A percentile compares a stretch with the other conserved stretches of the same genome.
phyloP scores from a whole-genome alignment of 2,113 vertebrate genomes.

The Tenebrosternarchus preto region DNA sequence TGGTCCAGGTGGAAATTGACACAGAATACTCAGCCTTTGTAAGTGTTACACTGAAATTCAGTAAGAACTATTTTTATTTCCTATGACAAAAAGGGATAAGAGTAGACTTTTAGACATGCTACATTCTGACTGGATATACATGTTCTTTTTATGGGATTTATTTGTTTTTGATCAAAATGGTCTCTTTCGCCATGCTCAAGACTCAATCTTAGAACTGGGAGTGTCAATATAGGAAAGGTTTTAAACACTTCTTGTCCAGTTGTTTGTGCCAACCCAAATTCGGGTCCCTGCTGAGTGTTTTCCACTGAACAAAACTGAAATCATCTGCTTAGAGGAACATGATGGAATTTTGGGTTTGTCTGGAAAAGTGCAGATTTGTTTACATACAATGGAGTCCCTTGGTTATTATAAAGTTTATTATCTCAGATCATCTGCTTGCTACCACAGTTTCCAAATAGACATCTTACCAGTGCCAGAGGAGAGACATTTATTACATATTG shows the following conservation, averaged over 20 bases:
- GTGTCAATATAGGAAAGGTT: conserved; percentile 64
- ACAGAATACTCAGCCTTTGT: too few species aligned
- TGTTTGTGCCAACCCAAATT: conserved; percentile 73
- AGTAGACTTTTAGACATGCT: conserved; percentile 50
- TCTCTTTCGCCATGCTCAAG: conserved; percentile 64
- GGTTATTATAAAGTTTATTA: conserved; percentile 64
- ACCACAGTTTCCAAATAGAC: conserved; percentile 64
- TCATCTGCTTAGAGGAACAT: conserved; percentile 73
- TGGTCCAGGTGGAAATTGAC: too few species aligned
- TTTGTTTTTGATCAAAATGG: conserved; percentile 74
- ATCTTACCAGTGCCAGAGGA: conserved; percentile 63
- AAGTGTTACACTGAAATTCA: conserved; percentile 3
- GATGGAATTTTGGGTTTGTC: conserved; percentile 60
- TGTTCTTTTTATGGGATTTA: conserved; percentile 65
- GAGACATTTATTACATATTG: conserved; percentile 39
- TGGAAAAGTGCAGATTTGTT: conserved; percentile 58
- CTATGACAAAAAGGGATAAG: neutral
- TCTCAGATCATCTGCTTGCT: conserved; percentile 50
- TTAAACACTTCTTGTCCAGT: conserved; percentile 73
- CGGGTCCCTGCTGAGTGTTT: conserved; percentile 72
- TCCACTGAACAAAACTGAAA: conserved; percentile 73
- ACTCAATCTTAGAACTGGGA: conserved; percentile 66
- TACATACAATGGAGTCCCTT: conserved; percentile 59
- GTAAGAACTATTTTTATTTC: conserved; percentile 9
- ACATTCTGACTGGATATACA: conserved; percentile 62